Conservation (phyloP, 2,888 invertebrate genomes). For the Cetonia aurata region DNA sequence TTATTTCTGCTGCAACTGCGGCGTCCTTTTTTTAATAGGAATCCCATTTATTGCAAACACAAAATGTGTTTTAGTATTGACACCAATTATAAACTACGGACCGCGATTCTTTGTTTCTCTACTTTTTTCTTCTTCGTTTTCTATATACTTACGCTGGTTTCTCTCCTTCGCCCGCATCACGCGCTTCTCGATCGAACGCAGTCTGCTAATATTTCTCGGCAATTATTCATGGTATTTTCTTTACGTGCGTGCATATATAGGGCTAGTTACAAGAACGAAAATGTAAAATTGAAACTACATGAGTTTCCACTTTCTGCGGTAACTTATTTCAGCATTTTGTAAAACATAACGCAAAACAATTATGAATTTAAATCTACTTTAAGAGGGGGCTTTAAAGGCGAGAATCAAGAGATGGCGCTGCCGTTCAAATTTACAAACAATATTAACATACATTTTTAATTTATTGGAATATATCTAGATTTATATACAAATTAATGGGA, state of each 20-base stretch:
- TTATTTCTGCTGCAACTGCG: conserved; percentile 4
- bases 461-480: too few relatives aligned
- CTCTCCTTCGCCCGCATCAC: not conserved
- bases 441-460: too few relatives aligned
- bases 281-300: not conserved
- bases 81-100: conserved; percentile 44
- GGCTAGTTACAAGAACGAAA: too few relatives aligned
- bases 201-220: not conserved
- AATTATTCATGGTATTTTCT: not conserved
- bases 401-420: too few relatives aligned
- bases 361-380: too few relatives aligned
- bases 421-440: too few relatives aligned
- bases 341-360: too few relatives aligned
- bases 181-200: not conserved
- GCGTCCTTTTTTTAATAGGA: conserved; percentile 46
- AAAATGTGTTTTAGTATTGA: conserved; percentile 45
- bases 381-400: too few relatives aligned
- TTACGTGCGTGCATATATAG: not conserved
- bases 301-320: too few relatives aligned
- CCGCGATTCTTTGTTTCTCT: conserved; percentile 41
- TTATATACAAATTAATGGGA: too few relatives aligned
- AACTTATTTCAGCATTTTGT: too few relatives aligned
- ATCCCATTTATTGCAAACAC: conserved; percentile 48
- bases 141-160: not conserved
- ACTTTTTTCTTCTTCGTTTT: conserved; percentile 10